These are phyloP conservation scores for Pseudanteris insignis DNA, from an alignment of 2,888 invertebrate genomes.

Conservation along the genomic window DNA sequence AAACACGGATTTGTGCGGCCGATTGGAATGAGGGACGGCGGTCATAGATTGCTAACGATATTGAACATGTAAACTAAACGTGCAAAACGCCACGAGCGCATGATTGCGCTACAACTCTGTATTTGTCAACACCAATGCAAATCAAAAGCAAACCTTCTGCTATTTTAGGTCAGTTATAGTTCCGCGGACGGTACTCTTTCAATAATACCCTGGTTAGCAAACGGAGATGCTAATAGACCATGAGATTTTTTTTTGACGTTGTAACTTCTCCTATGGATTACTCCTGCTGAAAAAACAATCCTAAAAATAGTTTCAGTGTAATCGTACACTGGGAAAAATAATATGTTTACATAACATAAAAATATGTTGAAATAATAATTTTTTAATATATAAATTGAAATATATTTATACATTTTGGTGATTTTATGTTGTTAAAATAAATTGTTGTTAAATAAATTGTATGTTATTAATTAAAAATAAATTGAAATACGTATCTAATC, in stretches of 20 bases:
- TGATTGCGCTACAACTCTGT: constrained; percentile 47
- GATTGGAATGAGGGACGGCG: constrained; percentile 50
- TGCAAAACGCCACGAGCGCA: constrained; percentile 45
- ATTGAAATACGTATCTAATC: too few species aligned
- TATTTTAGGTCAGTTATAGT: constrained; percentile 60
- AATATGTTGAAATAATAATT: too few species aligned
- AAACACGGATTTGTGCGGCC: constrained; percentile 42
- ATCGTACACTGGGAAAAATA: too few species aligned
- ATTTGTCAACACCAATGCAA: constrained; percentile 51
- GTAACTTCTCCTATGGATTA: background rate
- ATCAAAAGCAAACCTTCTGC: constrained; percentile 50
- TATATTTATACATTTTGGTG: too few species aligned
- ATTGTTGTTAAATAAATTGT: background rate
- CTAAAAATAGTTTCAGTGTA: too few species aligned
- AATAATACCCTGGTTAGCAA: constrained; percentile 30
- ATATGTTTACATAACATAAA: too few species aligned
- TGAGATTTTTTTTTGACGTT: constrained; percentile 7
- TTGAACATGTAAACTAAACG: constrained; percentile 53
- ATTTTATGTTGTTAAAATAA: background rate
- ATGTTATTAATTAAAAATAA: too few species aligned
- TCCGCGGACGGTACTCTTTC: constrained; percentile 45
- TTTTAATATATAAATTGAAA: too few species aligned
- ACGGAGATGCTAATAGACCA: constrained; percentile 12
- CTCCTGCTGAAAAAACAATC: too few species aligned
- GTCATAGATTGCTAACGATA: constrained; percentile 53